Evolutionary conservation across 2,113 vertebrate genomes (phyloP), one percentile per base, ranked within the genome.

Genomic region (Oreochromis niloticus): DNA sequence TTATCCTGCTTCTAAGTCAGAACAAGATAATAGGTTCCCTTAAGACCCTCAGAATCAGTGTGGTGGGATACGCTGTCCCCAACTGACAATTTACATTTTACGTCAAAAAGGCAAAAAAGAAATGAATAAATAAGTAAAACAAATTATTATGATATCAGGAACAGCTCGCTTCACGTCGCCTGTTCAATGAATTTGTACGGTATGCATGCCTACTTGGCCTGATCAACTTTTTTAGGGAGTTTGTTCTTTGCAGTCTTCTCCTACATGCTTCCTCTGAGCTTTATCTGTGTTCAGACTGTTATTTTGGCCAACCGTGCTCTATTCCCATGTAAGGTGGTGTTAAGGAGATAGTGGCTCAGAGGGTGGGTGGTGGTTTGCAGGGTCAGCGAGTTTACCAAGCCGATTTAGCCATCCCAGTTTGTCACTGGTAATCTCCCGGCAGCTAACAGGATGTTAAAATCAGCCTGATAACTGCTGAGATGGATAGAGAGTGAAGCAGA

Each of bases 361-460:
- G 50, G 9, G 63, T 78, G 13, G 83, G 75, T n/a, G 83, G 84
- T 19, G 81, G 80, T 48, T 87, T 88, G 71, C 17, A 68, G 84
- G 95, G 92, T 95, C 95, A 95, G 43, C 3, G 92, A 85, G 94
- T 96, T 95, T 94, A 91, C 92, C 92, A 92, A 95, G 94, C 91
- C 85, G 92, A 93, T 95, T 96, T 94, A 95, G 95, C 85, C 88
- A 85, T 95, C 94, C 92, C 94, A 91, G 94, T 94, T 94, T 93
- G 93, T 93, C 95, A 89, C 92, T 91, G 93, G 92, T 96, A 95
- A 96, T 96, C 96, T 96, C 91, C 86, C 79, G 59, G 89, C 87
- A 90, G 93, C 93, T 59, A 93, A 91, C 92, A 83, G 88, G 85
- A 88, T 85, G 93, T 93, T 92, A 91, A 85, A 93, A 89, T 85